phyloP scores from a whole-genome alignment of 2,888 invertebrate species.

The Germaria angustata region DNA sequence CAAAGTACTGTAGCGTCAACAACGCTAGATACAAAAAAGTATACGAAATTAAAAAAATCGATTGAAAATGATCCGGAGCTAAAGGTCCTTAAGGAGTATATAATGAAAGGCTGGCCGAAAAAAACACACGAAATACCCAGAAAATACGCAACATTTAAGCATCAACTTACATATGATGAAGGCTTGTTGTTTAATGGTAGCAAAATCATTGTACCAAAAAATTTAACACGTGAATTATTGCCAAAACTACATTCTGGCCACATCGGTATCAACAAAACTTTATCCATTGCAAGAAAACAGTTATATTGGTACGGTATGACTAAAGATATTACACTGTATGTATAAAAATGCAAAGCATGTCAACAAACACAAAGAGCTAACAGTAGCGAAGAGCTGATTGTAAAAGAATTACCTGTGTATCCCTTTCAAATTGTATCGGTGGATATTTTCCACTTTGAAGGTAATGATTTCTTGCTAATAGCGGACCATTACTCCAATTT shows the following conservation, averaged over 20 bases:
- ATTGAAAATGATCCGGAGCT: constrained; percentile 13
- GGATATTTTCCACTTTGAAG: no score
- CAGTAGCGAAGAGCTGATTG: no score
- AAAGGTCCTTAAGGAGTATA: constrained; percentile 16
- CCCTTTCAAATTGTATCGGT: constrained; percentile 5
- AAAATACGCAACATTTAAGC: constrained; percentile 9
- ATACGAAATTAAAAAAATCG: constrained; percentile 7
- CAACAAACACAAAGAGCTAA: neutral
- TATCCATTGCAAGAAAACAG: neutral
- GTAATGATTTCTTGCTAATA: constrained; percentile 1
- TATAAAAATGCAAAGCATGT: neutral
- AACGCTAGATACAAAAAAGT: constrained; percentile 3
- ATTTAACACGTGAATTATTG: neutral
- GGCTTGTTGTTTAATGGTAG: constrained; percentile 15
- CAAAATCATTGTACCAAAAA: constrained; percentile 24
- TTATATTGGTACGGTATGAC: neutral
- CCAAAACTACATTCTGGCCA: constrained; percentile 5
- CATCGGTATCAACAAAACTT: constrained; percentile 8
- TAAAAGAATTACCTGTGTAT: neutral
- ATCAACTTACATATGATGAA: constrained; percentile 15
- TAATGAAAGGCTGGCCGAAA: constrained; percentile 14
- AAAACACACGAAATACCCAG: constrained; percentile 7
- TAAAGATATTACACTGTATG: neutral
- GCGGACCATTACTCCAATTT: neutral
- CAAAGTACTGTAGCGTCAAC: neutral